phyloP scores from a whole-genome alignment of 2,113 vertebrate species.

The Hystrix brachyura region DNA sequence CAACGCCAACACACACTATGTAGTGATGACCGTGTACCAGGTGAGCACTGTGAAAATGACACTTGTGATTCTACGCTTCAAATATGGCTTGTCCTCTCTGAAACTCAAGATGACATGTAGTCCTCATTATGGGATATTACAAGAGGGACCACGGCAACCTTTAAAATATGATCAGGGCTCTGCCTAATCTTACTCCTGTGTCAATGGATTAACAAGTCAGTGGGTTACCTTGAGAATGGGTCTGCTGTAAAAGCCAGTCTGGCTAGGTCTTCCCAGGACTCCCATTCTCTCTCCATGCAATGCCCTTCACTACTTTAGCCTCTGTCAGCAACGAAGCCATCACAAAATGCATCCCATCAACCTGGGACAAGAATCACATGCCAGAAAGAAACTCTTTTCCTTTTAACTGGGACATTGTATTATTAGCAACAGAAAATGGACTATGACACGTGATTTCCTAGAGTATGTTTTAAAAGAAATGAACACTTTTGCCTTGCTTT shows the following conservation, averaged over 20 bases:
- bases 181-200: not conserved
- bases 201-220: not conserved
- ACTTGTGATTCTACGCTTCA: too few species aligned
- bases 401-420: not conserved
- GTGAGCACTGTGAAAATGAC: not conserved
- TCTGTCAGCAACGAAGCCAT: not conserved
- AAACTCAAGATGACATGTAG: not conserved
- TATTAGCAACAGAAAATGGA: not conserved
- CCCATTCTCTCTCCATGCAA: not conserved
- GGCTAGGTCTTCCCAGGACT: not conserved
- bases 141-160: not conserved
- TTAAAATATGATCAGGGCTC: not conserved
- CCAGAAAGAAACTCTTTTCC: not conserved
- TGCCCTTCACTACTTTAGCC: not conserved
- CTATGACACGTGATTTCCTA: not conserved
- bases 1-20: not conserved
- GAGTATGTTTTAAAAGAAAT: not conserved
- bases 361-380: not conserved
- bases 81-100: not conserved
- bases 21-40: not conserved
- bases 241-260: not conserved
- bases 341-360: not conserved
- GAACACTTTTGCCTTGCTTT: not conserved
- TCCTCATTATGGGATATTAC: not conserved
- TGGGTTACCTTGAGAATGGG: not conserved